phyloP scores from a whole-genome alignment of 2,888 invertebrate species.

The Petrophora chlorosata region DNA sequence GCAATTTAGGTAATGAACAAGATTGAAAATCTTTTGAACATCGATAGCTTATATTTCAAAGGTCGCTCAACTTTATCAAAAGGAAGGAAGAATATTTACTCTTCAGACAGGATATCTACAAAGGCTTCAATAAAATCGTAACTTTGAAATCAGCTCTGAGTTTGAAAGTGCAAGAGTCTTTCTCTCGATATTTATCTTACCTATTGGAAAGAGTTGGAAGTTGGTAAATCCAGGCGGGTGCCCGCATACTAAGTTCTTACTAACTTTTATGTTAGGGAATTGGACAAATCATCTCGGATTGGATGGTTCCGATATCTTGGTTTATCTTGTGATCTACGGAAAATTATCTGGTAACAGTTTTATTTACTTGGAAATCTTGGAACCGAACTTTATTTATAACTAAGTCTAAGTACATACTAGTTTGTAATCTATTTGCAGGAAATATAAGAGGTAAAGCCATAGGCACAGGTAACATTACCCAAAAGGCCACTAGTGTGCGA shows the following conservation, averaged over 20 bases:
- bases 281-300: conserved; percentile 49
- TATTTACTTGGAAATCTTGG: neutral
- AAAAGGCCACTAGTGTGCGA: too few species aligned
- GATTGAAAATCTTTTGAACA: conserved; percentile 4
- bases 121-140: conserved; percentile 17
- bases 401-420: too few species aligned
- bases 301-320: conserved; percentile 36
- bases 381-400: too few species aligned
- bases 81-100: conserved; percentile 9
- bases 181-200: conserved; percentile 61
- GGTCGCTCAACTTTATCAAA: conserved; percentile 10
- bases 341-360: neutral
- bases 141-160: conserved; percentile 22
- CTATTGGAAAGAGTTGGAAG: conserved; percentile 62
- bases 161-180: conserved; percentile 37
- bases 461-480: too few species aligned
- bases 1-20: neutral
- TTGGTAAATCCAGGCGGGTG: conserved; percentile 57
- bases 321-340: conserved; percentile 25
- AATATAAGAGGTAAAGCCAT: too few species aligned
- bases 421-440: too few species aligned
- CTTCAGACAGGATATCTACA: conserved; percentile 10
- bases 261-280: conserved; percentile 70
- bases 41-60: conserved; percentile 4
- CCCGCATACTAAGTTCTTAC: conserved; percentile 69